These are phyloP conservation scores for Drosophila micromelanica DNA, from an alignment of 1,140 invertebrate genomes.

Conservation along the genomic window DNA sequence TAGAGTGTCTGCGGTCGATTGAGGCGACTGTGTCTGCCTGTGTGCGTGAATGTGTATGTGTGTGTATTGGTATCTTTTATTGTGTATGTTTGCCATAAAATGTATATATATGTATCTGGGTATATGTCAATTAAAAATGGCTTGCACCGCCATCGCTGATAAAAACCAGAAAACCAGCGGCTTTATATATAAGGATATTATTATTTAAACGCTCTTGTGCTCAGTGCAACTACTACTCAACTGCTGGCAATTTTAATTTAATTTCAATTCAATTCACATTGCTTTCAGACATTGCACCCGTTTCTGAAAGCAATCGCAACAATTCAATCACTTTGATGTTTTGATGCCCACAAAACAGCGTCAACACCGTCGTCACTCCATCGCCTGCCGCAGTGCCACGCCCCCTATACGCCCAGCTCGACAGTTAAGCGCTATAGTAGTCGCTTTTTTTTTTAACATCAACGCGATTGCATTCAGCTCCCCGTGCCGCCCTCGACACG, in stretches of 20 bases:
- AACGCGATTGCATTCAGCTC: conserved; percentile 71
- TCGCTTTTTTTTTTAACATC: conserved; percentile 65
- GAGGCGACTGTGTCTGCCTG: not conserved
- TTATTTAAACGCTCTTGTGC: not conserved
- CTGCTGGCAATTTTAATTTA: conserved; percentile 67
- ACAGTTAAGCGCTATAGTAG: conserved; percentile 74
- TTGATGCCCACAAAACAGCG: conserved; percentile 71
- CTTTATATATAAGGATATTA: not conserved
- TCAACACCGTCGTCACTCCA: conserved; percentile 20
- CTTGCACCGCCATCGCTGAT: conserved; percentile 2
- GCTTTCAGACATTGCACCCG: conserved; percentile 39
- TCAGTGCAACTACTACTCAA: conserved; percentile 12
- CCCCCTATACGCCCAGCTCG: conserved; percentile 42
- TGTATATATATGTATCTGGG: conserved; percentile 42
- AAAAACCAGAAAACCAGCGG: not conserved
- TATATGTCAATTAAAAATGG: conserved; percentile 70
- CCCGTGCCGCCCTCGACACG: conserved; percentile 26
- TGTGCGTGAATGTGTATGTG: conserved; percentile 13
- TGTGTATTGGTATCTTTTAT: conserved; percentile 32
- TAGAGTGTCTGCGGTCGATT: too few species aligned
- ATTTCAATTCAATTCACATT: conserved; percentile 66
- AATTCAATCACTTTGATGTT: conserved; percentile 82
- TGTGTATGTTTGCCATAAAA: conserved; percentile 18
- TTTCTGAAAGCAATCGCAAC: conserved; percentile 78
- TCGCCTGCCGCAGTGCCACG: conserved; percentile 12